Evolutionary conservation across 2,113 vertebrate genomes (phyloP), one percentile per base, ranked within the genome.

Genomic region (Ramphastos sulfuratus): DNA sequence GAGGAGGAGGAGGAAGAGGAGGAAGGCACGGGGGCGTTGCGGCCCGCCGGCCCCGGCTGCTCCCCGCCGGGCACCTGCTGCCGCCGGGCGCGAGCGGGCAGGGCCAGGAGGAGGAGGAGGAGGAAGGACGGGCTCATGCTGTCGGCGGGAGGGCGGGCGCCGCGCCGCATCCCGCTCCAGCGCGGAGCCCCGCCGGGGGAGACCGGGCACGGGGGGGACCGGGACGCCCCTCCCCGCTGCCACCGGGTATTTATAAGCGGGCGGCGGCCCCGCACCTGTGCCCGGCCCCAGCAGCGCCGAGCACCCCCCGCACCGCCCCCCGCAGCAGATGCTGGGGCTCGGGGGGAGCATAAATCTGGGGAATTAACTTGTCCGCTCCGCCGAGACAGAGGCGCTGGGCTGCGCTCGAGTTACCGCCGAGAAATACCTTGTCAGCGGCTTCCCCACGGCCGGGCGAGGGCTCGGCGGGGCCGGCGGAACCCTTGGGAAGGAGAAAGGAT

Each of bases 181-280:
- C 72, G 93, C 69, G 52, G 63, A 85, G 71, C 66, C 75, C 87
- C 82, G 65, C 54, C 58, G 79, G 31, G 55, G 89, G 78, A 54
- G 33, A 73, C 59, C 30, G 55, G 90, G 65, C 28, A 50, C 63
- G 65, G 31, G 37, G 89, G 78, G 55, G 21, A 63, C 65, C 44
- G n/a, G 55, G 94, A 67, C 71, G 80, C 90, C 92, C 87, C 81
- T 92, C 84, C 76, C 96, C 46, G 78, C 78, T 92, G 92, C 97
- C 90, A 97, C 97, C 96, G 96, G 98, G 98, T 99, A 99, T 99
- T 99, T 99, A 98, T 99, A 99, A 98, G 98, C 96, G 89, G 89
- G 92, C 93, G 80, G 86, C 50, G 97, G 81, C 86, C 87, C 77
- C 95, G 90, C 97, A 94, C 95, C 95, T 66, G 95, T 88, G 87